Evolutionary conservation across 2,888 invertebrate genomes (phyloP), one percentile per base, ranked within the genome.

Genomic region (Sarcophaga subvicina): DNA sequence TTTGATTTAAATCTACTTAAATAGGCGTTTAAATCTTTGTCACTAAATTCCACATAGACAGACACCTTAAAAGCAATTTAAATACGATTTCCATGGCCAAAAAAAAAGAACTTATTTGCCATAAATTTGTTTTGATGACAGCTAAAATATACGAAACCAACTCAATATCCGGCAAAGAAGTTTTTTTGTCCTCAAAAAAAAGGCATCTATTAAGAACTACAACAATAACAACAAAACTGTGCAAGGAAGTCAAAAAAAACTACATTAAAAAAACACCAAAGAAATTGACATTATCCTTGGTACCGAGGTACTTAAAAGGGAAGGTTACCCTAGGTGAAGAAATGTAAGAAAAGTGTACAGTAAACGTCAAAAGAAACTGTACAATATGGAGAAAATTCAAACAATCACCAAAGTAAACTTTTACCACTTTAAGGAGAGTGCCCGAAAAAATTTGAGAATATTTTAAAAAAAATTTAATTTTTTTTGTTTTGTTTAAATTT

Each of bases 161-260:
- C 20, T 37, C n/a, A 84, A 84, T 84, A 80, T 84, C 84, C 84
- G 80, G 80, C 66, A 54, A 70, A 49, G 64, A 75, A 49, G 14
- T 49, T 49, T 49, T 27, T 77, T 22, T 17, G 71, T 66, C n/a
- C 60, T 47, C 71, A 83, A 60, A 60, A 4, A 4, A 67, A 25
- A 54, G 17, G 3, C 12, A 2, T 2, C 37, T 37, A 37, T 37
- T 37, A 37, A 37, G 37, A 54, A 64, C 75, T 70, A 17, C 64
- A 27, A 27, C 62, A 83, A 17, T 3, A n/a, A 49, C 2, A 49
- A 10, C 4, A 62, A 47, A 67, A 22, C 8, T 25, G 12, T 22
- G 59, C 37, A 27, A 76, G 27, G 37, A 5, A 17, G 17, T 20
- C 12, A 62, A 3, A 37, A 54, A 73, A 14, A 73, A 11, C 0